Evolutionary conservation across 2,888 invertebrate genomes (phyloP).

Genomic region (Cheilosia vernalis): DNA sequence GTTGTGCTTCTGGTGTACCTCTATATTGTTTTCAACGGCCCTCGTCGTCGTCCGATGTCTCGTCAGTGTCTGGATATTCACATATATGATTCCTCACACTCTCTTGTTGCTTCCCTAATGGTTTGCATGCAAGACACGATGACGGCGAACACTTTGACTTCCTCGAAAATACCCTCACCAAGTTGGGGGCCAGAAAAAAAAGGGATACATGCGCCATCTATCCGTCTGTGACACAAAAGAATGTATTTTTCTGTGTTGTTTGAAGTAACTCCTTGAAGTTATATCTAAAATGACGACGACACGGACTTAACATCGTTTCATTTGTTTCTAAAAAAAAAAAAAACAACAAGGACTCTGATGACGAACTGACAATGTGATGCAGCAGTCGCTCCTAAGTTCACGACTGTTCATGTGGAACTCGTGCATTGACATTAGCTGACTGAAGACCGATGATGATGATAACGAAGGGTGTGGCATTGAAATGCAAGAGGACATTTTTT

Average conservation of each 20-base stretch:
- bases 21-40: constrained; percentile 43
- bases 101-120: constrained; percentile 32
- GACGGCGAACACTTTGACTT: constrained; percentile 56
- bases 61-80: constrained; percentile 65
- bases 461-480: constrained; percentile 24
- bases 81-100: constrained; percentile 8
- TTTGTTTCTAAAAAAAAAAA: constrained; percentile 22
- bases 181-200: constrained; percentile 3
- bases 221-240: constrained; percentile 40
- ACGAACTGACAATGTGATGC: constrained; percentile 29
- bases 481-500: background rate
- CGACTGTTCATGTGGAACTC: constrained; percentile 32
- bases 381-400: background rate
- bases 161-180: constrained; percentile 12
- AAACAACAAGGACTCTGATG: constrained; percentile 14
- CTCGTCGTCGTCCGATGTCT: constrained; percentile 49
- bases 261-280: constrained; percentile 59
- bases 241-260: constrained; percentile 34
- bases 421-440: constrained; percentile 58
- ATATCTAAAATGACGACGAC: constrained; percentile 34
- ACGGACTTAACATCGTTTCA: constrained; percentile 43
- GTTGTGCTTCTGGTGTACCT: background rate
- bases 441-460: constrained; percentile 2
- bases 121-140: constrained; percentile 22
- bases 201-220: constrained; percentile 16